Base-by-base conservation (phyloP, 2,113 vertebrate genomes). In the Desmodus rotundus region DNA sequence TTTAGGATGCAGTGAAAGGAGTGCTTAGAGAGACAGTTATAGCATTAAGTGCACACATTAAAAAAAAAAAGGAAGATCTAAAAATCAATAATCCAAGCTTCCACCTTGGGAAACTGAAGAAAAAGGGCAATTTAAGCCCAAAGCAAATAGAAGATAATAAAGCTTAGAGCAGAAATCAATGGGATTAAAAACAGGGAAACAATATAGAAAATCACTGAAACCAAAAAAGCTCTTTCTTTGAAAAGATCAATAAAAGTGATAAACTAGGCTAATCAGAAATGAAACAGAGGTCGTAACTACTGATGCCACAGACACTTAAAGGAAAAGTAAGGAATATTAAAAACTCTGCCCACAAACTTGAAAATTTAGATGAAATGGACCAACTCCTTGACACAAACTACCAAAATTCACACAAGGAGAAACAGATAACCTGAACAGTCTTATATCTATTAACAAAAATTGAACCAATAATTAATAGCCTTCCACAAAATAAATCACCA, bases 261-360 rank as follows among this genome's bases (percentile, higher is more conserved):
- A 85, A 92, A 85, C 36, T 47, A 82, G 31, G 65, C 77, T 82
- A 58, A 92, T 76, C 45, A 85, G 91, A 86, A 92, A 85, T 72
- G 47, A 77, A 86, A 85, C 20, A 43, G 43, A 28, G 19, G 58
- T 65, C 56, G 67, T 52, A 76, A 86, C 31, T 77, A 92, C 19
- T 67, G 45, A 86, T 56, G 12, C 17, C 38, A 73, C 38, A 73
- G 16, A 54, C n/a, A 61, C 70, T 54, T 67, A 56, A 56, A 85
- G n/a, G 43, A 74, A 43, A 85, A 85, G n/a, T 65, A 52, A 76
- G 70, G 15, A 92, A 52, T 85, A 61, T 73, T 63, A 77, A 56
- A 33, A 92, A 77, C 22, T 45, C 45, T 77, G 61, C 7, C 28
- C 31, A 41, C 20, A 77, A 84, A 92, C 20, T 54, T 54, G 36